phyloP scores from a whole-genome alignment of 1,140 invertebrate species.

The Orchesella cincta region DNA sequence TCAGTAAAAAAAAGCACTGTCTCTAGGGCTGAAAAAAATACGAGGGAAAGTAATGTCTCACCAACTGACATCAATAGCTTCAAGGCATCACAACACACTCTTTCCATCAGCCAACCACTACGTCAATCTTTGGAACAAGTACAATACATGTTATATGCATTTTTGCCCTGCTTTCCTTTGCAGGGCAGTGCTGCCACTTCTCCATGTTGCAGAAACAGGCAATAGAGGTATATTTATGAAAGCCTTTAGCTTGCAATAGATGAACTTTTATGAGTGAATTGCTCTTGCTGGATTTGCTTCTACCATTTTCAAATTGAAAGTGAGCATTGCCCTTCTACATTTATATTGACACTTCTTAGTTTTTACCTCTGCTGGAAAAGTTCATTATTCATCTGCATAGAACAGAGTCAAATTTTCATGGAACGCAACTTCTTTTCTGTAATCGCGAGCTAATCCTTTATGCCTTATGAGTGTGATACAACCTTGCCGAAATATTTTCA shows the following conservation, averaged over 20 bases:
- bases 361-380: no score
- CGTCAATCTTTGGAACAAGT: constrained; percentile 25
- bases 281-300: neutral
- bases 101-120: constrained; percentile 25
- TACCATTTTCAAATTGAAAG: no score
- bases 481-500: neutral
- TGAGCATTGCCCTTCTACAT: no score
- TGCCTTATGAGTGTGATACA: neutral
- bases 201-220: no score
- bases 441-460: neutral
- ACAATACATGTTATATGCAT: neutral
- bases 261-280: neutral
- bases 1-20: neutral
- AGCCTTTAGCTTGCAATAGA: no score
- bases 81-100: constrained; percentile 12
- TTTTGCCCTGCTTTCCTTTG: constrained; percentile 1
- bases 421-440: neutral
- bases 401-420: no score
- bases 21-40: no score
- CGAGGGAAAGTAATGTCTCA: constrained; percentile 19
- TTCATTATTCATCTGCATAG: no score
- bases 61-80: constrained; percentile 25
- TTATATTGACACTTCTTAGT: no score
- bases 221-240: no score
- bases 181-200: constrained; percentile 15